Evolutionary conservation across 2,797 vertebrate genomes (phyloP).

Genomic region (Antennarius maculatus): DNA sequence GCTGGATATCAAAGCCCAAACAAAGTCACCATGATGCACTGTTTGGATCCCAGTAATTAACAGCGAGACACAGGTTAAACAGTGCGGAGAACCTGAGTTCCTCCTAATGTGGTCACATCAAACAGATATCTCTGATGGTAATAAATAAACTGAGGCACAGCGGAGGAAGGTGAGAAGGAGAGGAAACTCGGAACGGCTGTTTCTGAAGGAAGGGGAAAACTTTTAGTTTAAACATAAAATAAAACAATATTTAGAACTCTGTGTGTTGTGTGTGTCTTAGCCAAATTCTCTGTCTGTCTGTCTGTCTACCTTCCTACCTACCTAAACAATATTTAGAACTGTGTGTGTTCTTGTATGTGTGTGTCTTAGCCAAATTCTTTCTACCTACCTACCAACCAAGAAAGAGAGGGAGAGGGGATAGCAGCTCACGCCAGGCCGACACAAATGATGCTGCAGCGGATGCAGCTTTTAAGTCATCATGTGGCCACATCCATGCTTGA

Average conservation of each 20-base stretch:
- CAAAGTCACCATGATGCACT: constrained; percentile 49
- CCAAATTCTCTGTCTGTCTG: too few relatives aligned
- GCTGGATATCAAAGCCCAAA: constrained; percentile 65
- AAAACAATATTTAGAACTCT: background rate
- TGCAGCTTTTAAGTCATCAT: constrained; percentile 56
- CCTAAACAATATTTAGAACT: too few relatives aligned
- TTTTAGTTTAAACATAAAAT: too few relatives aligned
- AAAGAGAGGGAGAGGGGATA: constrained; percentile 32
- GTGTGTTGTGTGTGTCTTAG: constrained; percentile 12
- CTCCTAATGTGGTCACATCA: constrained; percentile 44
- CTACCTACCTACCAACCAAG: background rate
- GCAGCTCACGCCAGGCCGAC: constrained; percentile 71
- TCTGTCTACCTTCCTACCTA: too few relatives aligned
- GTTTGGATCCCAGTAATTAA: constrained; percentile 66
- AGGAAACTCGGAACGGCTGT: background rate
- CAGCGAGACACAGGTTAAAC: constrained; percentile 67
- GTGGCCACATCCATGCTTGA: constrained; percentile 67
- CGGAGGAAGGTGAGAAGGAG: constrained; percentile 2
- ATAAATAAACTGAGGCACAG: constrained; percentile 6
- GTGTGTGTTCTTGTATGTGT: too few relatives aligned
- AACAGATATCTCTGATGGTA: constrained; percentile 26
- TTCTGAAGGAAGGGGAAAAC: too few relatives aligned
- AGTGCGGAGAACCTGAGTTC: constrained; percentile 44
- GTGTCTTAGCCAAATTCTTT: too few relatives aligned
- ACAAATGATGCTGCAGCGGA: constrained; percentile 67